Base-by-base conservation (phyloP, 2,888 invertebrate genomes). In the Disparrhopalites patrizii region DNA sequence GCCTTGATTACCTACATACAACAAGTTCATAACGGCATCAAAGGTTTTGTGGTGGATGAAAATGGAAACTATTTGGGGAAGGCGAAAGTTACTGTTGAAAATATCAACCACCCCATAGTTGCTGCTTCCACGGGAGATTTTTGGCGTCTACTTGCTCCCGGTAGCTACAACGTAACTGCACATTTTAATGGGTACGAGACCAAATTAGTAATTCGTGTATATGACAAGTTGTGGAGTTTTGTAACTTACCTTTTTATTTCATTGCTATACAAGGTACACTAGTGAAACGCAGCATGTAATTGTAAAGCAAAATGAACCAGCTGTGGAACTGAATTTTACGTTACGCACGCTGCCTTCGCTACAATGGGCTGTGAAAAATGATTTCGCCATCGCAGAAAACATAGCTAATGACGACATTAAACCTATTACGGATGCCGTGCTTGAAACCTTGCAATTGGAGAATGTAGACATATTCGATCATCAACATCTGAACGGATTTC, bases 111-210 rank as follows among this genome's bases (percentile, higher is more conserved):
- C 78, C 80, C 81, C 1, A 84, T 91, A 0, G 84, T 81, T 38
- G 83, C 90, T 0, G 87, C 88, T 0, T 78, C 78, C 7, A 82
- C 83, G 68, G 98, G 99, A 0, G 97, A 98, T 81, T 99, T 90
- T 80, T 99, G 93, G 92, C 84, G 95, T 30, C 80, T 99, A 28
- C 81, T 98, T 7, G 78, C 87, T 15, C 95, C 97, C 0, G 97
- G 96, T 23, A 84, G 80, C 5, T 95, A 97, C 78, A 87, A 87
- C 71, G 78, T 97, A 47, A 91, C 88, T 4, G 89, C 86, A 0
- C 81, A 82, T 60, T 88, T 87, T 28, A 79, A 83, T 60, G 90
- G 89, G 84, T 90, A 80, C 79, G 80, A 76, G 25, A 5, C n/a
- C 4, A 33, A 10, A 33, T 15, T 10, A 33, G 15, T 33, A 43